Evolutionary conservation across 53 echinoderm and acorn worm species (phyloP).

Genomic region (Holothuria leucospilota): DNA sequence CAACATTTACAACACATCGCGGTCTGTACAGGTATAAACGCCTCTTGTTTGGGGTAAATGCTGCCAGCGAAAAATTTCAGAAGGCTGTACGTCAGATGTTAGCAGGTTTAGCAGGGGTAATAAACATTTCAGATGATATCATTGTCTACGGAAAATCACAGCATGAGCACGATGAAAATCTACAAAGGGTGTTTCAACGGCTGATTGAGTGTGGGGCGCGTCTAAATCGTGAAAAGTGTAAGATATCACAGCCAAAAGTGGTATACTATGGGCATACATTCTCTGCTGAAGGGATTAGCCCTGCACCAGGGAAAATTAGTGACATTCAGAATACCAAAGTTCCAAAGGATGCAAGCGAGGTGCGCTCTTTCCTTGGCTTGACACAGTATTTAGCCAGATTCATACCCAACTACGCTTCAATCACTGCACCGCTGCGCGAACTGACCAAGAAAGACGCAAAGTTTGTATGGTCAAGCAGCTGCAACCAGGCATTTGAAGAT

Average conservation of each 20-base stretch:
- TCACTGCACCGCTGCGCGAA: slow-evolving; percentile 57
- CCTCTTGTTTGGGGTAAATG: no score
- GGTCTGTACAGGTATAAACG: no score
- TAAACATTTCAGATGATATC: slow-evolving; percentile 74
- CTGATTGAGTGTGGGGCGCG: no score
- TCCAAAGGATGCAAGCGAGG: slow-evolving; percentile 64
- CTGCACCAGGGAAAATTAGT: slow-evolving; percentile 46
- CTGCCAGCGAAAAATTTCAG: slow-evolving; percentile 71
- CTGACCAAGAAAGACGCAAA: slow-evolving; percentile 62
- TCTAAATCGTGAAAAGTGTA: slow-evolving; percentile 69
- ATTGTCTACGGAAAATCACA: slow-evolving; percentile 62
- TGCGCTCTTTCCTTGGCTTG: slow-evolving; percentile 64
- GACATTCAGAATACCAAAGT: slow-evolving; percentile 12
- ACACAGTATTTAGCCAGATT: slow-evolving; percentile 64
- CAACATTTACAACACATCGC: slow-evolving; percentile 63
- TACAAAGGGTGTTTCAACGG: slow-evolving; percentile 62
- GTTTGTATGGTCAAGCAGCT: slow-evolving; percentile 73
- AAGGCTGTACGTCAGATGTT: slow-evolving; percentile 60
- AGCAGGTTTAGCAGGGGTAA: no score
- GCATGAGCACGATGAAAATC: slow-evolving; percentile 62
- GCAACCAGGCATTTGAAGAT: no score
- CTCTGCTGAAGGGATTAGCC: slow-evolving; percentile 54
- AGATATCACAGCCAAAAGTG: slow-evolving; percentile 35
- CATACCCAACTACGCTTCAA: slow-evolving; percentile 75
- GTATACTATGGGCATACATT: slow-evolving; percentile 52